Evolutionary conservation across 2,113 vertebrate species (phyloP), one percentile per base, ranked within the genome.

Genomic region (Hucho hucho): DNA sequence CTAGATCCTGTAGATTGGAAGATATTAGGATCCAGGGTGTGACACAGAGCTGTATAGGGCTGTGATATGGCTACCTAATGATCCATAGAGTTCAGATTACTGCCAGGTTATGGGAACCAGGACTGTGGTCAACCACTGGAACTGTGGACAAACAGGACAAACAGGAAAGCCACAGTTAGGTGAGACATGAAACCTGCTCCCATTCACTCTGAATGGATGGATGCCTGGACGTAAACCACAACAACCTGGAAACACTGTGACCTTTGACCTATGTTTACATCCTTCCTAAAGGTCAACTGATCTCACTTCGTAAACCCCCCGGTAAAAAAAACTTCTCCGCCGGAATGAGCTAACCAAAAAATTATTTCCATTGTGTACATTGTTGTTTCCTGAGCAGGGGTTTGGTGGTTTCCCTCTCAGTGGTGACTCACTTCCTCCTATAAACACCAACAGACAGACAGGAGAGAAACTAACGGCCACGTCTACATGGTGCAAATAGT

Each of bases 91-190:
- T 65, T 66, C 81, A 82, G 79, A 85, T 74, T 86, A 74, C 90
- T 90, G 65, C 68, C 81, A 83, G 79, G 85, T 74, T 86, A 76
- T 91, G 91, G 87, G 87, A 93, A 93, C 81, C 77, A 69, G 76
- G 66, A 72, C 65, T 7, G 63, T 64, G 81, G 76, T 80, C 83
- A 86, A 72, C 82, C 74, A 84, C 81, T 84, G 83, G 85, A 89
- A 91, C 88, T 28, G 37, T 83, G 84, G 83, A 88, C 84, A 85
- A 80, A 86, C 81, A 85, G 78, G 81, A 82, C 72, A 87, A 32
- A 9, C 63, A 64, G 63, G 58, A 61, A 16, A 24, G 18, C 28
- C 64, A 81, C 63, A 86, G 84, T 83, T 76, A 82, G 84, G 80
- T 79, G 69, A 90, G 89, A 84, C 91, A 72, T 79, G 74, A 87